Evolutionary conservation across 1,140 invertebrate genomes (phyloP).

Genomic region (Anagrus nilaparvatae): DNA sequence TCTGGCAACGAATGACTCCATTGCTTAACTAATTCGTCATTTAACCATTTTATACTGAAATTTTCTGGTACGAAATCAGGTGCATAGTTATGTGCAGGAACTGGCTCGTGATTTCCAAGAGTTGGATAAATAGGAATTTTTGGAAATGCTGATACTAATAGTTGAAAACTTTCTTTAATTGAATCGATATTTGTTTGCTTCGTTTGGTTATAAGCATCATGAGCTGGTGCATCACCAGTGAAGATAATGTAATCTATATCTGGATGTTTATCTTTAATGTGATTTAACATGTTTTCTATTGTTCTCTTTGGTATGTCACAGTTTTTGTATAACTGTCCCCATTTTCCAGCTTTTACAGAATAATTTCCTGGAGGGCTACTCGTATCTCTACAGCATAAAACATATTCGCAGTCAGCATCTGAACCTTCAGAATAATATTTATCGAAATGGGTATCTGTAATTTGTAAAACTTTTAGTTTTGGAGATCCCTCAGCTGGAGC

Average conservation of each 20-base stretch:
- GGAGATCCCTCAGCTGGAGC: slow-evolving; percentile 62
- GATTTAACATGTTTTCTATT: slow-evolving; percentile 79
- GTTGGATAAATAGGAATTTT: slow-evolving; percentile 86
- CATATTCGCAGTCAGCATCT: slow-evolving; percentile 83
- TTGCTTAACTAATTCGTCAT: slow-evolving; percentile 69
- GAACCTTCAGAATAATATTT: slow-evolving; percentile 81
- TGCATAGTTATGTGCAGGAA: slow-evolving; percentile 82
- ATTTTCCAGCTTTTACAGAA: slow-evolving; percentile 71
- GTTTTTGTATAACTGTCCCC: slow-evolving; percentile 90
- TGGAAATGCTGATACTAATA: slow-evolving; percentile 80
- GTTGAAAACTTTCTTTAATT: slow-evolving; percentile 70
- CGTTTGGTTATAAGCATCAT: slow-evolving; percentile 97
- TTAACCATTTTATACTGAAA: too few species aligned
- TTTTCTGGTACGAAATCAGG: too few species aligned
- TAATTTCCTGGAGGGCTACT: slow-evolving; percentile 61
- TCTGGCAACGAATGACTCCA: slow-evolving; percentile 86
- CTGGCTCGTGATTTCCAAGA: slow-evolving; percentile 92
- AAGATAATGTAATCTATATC: slow-evolving; percentile 96
- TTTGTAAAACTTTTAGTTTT: slow-evolving; percentile 83
- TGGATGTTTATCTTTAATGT: slow-evolving; percentile 79
- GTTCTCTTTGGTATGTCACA: slow-evolving; percentile 84
- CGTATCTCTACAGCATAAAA: slow-evolving; percentile 74
- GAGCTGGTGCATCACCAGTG: slow-evolving; percentile 96
- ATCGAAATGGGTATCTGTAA: slow-evolving; percentile 90
- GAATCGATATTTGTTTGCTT: slow-evolving; percentile 77